Base-by-base conservation (phyloP, 1,140 invertebrate species). In the Drosophila punjabiensis region DNA sequence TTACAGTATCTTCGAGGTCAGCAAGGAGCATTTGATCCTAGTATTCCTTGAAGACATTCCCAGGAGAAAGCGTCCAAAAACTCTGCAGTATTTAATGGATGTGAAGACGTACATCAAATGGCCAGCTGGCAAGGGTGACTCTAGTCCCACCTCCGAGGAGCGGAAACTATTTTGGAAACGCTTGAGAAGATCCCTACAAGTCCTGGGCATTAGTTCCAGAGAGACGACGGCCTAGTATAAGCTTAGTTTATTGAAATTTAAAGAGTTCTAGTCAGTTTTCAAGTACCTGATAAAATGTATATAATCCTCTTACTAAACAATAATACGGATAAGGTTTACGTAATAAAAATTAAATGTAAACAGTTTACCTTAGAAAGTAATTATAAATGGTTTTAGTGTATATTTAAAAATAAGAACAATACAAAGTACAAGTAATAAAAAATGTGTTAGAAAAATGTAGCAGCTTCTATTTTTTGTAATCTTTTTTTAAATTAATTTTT, bases 51-150 rank as follows among this genome's bases (percentile, higher is more conserved):
- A 96, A 89, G 94, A 95, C 53, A 95, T 96, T 75, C 95, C 95
- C 8, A 92, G 94, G 20, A 91, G 90, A 9, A 92, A 94, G 11
- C 88, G 95, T 3, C 95, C 95, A 1, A 95, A 95, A 73, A 95
- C 94, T 0, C 82, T 95, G 0, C 95, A 95, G 69, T 95, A 95
- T 77, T 79, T 96, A 16, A 96, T 96, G 95, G 90, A 94, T 55
- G 95, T 95, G 0, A 95, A 95, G 74, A 96, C 95, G 0, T 95
- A 95, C 79, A 94, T 96, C 16, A 94, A 95, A 16, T 96, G 95
- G 95, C 95, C 95, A 16, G 37, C 65, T 24, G 30, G 79, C 18
- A 88, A 88, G 53, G 74, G 62, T 8, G 58, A 60, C 39, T 58
- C 76, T 0, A 52, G 65, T 33, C 76, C 86, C 30, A 79, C 68